Evolutionary conservation across 2,888 invertebrate genomes (phyloP), one percentile per base, ranked within the genome.

Genomic region (Choristoneura rosaceana): DNA sequence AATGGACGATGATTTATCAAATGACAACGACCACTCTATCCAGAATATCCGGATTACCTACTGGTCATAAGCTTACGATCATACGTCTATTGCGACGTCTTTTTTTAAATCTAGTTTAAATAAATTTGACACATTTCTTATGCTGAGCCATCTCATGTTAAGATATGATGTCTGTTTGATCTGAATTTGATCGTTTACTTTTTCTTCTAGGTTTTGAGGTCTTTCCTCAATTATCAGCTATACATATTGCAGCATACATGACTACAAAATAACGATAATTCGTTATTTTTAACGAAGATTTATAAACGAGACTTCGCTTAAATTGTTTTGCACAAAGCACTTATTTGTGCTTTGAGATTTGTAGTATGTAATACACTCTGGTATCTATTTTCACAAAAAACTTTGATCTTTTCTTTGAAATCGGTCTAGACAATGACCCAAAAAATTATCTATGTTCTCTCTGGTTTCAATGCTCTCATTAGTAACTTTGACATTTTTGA

Each of bases 401-500:
- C 41, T 45, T 43, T 66, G 52, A 61, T 55, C 43, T 71, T 34
- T 15, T 55, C 34, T 61, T 62, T 33, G 62, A 45, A 62, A 66
- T 45, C 33, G 34, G 52, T 38, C 66, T 55, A 71, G 66, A 64
- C 34, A 10, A 64, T 59, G 69, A 25, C 58, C 63, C 38, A 63
- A 70, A 58, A 69, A 70, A 12, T 3, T 25, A 55, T 55, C 34
- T 2, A 4, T 59, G 59, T 59, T 50, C 34, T 25, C 47, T 64
- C 12, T n/a, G 33, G 9, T 50, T 64, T 47, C 55, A 45, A 59
- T 38, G 12, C 45, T 68, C 63, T 41, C 47, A 68, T 71, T 68
- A 58, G 63, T 68, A 63, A 62, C 55, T 67, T 62, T 55, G 71
- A 71, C 71, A 41, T 67, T 58, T 58, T 45, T 65, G 67, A 71